Conservation (phyloP, 1,140 invertebrate species). For the Archegozetes longisetosus region DNA sequence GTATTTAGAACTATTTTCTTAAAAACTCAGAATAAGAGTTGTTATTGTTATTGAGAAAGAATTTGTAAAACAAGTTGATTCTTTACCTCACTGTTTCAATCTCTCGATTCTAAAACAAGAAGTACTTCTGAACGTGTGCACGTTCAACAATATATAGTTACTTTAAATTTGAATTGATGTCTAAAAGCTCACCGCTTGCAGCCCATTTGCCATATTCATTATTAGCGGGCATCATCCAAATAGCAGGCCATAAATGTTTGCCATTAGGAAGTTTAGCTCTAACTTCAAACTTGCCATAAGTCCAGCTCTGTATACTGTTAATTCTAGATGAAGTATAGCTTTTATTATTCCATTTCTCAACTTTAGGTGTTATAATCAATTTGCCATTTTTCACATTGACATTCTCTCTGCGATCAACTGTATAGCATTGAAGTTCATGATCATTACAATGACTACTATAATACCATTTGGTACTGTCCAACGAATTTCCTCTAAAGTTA, state of each 20-base stretch:
- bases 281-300: constrained; percentile 10
- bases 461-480: no score
- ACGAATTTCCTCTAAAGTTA: no score
- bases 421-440: constrained; percentile 9
- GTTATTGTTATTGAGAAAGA: no score
- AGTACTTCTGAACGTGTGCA: no score
- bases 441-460: not conserved
- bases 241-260: constrained; percentile 10
- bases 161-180: no score
- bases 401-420: constrained; percentile 1
- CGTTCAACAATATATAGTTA: no score
- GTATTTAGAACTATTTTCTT: no score
- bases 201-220: constrained; percentile 8
- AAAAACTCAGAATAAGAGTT: no score
- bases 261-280: constrained; percentile 4
- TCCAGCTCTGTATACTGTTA: not conserved
- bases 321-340: constrained; percentile 5
- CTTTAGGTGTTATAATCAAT: constrained; percentile 3
- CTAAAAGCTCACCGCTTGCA: not conserved
- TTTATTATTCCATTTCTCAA: not conserved
- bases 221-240: constrained; percentile 11
- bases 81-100: no score
- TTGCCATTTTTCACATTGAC: constrained; percentile 7
- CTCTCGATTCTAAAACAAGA: no score
- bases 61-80: no score